phyloP scores from a whole-genome alignment of 2,113 vertebrate genomes.

The Melanocharis versteri region DNA sequence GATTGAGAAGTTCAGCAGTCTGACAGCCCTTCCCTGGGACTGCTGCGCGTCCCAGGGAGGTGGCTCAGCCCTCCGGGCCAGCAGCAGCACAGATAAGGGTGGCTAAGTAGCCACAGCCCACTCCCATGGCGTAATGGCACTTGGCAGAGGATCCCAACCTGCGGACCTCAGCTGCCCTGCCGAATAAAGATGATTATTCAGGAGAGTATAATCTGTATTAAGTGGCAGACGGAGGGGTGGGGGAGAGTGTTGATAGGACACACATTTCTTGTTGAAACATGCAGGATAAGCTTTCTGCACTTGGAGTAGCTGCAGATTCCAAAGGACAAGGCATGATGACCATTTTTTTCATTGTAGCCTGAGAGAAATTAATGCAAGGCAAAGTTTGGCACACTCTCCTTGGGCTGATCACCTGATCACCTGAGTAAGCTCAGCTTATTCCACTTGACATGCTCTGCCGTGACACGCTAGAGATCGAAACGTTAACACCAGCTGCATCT shows the following conservation, averaged over 20 bases:
- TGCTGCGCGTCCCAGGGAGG: background rate
- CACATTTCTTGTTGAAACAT: background rate
- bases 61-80: background rate
- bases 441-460: constrained; percentile 68
- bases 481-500: constrained; percentile 49
- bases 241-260: constrained; percentile 21
- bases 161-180: constrained; percentile 73
- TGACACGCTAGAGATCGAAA: constrained; percentile 42
- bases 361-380: constrained; percentile 64
- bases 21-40: background rate
- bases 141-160: constrained; percentile 67
- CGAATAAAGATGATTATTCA: constrained; percentile 79
- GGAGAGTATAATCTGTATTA: constrained; percentile 68
- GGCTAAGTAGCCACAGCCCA: background rate
- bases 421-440: constrained; percentile 80
- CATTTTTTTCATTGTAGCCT: background rate
- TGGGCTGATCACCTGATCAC: constrained; percentile 51
- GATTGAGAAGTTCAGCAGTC: background rate
- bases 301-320: background rate
- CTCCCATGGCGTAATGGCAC: constrained; percentile 26
- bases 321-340: background rate
- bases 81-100: background rate
- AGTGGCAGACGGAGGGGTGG: constrained; percentile 59
- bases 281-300: background rate
- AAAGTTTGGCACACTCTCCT: constrained; percentile 76